Evolutionary conservation across 2,888 invertebrate genomes (phyloP), one percentile per base, ranked within the genome.

Genomic region (Heliconius ethilla): DNA sequence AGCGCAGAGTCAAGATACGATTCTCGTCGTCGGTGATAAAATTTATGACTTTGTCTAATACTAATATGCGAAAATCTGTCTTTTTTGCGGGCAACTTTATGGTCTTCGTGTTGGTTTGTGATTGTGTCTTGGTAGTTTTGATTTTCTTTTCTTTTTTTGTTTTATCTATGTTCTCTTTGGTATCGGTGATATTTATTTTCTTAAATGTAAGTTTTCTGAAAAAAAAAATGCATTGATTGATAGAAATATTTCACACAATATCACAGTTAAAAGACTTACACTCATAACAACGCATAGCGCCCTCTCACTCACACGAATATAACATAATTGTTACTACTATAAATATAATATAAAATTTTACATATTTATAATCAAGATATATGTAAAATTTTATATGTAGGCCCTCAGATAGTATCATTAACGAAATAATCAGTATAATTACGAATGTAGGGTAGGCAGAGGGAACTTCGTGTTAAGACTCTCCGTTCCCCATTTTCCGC

Each of bases 161-260:
- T 15, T 69, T 37, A 55, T 15, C 2, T 22, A 27, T 6, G 27
- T 37, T 69, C 40, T 62, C 27, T 37, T 45, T 40, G 1, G 11
- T 7, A 25, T 67, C 37, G 6, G 22, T 27, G 13, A 7, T 15
- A 18, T 40, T 15, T 66, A 27, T 45, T 63, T 76, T 76, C 22
- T 63, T 76, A 11, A 76, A 29, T 45, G 6, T 37, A 37, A 76
- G 22, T 37, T 55, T 45, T 27, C 76, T 76, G 65, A 25, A 76
- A 70, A 10, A 67, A 4, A 40, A 62, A n/a, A 18, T 18, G 62
- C 10, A 5, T 11, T 27, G 65, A 65, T 65, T 27, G 15, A 33
- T 33, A 33, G 33, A 27, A 65, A 65, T 18, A 7, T 51, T 51
- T 18, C 51, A 18, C 18, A 51, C 18, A 18, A 51, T 7, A 7